phyloP scores from a whole-genome alignment of 2,113 vertebrate genomes.

The Eretmochelys imbricata region DNA sequence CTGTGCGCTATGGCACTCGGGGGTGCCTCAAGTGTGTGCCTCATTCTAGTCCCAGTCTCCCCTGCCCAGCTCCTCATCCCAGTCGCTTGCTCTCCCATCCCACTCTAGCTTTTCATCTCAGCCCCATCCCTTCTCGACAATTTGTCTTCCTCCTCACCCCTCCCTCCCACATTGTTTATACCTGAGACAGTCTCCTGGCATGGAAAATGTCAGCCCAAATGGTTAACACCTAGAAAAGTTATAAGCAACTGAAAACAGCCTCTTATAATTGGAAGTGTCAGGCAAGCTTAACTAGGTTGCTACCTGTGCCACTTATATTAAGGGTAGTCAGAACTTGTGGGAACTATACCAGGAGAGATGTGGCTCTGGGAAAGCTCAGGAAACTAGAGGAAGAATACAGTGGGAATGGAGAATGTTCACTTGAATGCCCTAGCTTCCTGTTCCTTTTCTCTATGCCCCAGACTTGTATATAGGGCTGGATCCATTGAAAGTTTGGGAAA shows the following conservation, averaged over 20 bases:
- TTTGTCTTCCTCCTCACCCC: neutral
- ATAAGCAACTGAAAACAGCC: neutral
- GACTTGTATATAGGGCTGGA: neutral
- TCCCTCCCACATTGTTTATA: neutral
- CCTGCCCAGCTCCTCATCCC: fast-evolving
- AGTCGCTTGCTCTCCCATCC: neutral
- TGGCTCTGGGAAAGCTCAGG: neutral
- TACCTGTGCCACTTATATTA: neutral
- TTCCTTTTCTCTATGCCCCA: neutral
- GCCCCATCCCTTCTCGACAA: neutral
- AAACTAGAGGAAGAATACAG: neutral
- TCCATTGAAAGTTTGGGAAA: neutral
- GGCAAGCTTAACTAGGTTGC: neutral
- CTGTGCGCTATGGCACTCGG: fast-evolving
- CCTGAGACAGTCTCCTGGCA: neutral
- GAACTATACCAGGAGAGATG: neutral
- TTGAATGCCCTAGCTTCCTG: neutral
- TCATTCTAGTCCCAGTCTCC: fast-evolving
- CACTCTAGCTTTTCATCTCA: neutral
- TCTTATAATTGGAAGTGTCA: neutral
- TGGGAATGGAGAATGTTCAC: neutral
- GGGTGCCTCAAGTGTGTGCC: fast-evolving
- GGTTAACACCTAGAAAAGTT: neutral
- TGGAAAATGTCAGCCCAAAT: neutral
- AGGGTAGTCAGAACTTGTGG: neutral